phyloP scores from a whole-genome alignment of 1,140 invertebrate genomes.

The Subanguina moxae region DNA sequence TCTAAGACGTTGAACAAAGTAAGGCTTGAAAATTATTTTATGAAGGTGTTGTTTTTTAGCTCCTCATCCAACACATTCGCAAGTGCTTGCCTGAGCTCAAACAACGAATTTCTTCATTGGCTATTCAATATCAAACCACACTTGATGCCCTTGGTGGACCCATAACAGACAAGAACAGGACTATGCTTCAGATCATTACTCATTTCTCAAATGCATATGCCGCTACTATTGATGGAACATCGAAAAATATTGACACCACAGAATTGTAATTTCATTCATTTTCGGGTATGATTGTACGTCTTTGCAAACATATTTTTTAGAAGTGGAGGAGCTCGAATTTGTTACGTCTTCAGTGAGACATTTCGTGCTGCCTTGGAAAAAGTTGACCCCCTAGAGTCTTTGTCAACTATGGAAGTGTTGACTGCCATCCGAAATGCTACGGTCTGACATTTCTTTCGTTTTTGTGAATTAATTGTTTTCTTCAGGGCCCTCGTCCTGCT shows the following conservation, averaged over 20 bases:
- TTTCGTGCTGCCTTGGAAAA: slow-evolving; percentile 86
- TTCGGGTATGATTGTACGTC: neutral
- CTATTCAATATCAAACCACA: slow-evolving; percentile 1
- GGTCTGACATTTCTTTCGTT: slow-evolving; percentile 49
- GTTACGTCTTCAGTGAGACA: slow-evolving; percentile 97
- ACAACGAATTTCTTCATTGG: slow-evolving; percentile 17
- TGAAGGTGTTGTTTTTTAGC: slow-evolving; percentile 51
- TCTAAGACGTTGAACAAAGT: slow-evolving; percentile 87
- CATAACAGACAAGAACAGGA: slow-evolving; percentile 10
- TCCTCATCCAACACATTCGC: slow-evolving; percentile 95
- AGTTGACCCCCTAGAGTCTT: slow-evolving; percentile 84
- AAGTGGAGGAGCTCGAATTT: slow-evolving; percentile 88
- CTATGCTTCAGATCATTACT: slow-evolving; percentile 64
- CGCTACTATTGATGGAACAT: slow-evolving; percentile 89
- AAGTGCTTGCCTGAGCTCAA: slow-evolving; percentile 91
- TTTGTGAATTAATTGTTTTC: slow-evolving; percentile 3
- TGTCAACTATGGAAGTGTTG: slow-evolving; percentile 88
- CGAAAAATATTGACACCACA: slow-evolving; percentile 68
- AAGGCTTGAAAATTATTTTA: slow-evolving; percentile 19
- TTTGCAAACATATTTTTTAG: neutral
- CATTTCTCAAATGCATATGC: slow-evolving; percentile 97
- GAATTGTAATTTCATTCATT: neutral
- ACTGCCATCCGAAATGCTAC: slow-evolving; percentile 97
- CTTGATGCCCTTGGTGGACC: slow-evolving; percentile 9
- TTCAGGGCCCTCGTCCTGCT: slow-evolving; percentile 81